Conservation (phyloP, 2,113 vertebrate species). For the Chaetodon auriga region DNA sequence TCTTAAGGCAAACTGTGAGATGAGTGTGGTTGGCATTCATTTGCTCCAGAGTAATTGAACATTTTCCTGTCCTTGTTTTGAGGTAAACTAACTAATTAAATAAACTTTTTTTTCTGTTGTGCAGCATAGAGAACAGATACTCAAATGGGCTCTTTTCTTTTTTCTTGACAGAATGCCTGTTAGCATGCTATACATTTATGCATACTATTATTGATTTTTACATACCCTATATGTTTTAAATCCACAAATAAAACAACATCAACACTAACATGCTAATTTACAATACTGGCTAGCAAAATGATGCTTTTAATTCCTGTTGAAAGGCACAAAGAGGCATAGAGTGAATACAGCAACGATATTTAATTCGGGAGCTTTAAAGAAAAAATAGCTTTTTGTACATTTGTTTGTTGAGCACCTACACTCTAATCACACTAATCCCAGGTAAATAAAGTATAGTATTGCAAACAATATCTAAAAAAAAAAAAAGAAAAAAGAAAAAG, state of each 20-base stretch:
- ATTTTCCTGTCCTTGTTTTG: slow-evolving; percentile 13
- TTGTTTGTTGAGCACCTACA: background rate
- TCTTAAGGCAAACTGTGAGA: background rate
- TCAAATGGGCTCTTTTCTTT: background rate
- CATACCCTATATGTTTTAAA: background rate
- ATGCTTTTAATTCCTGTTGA: background rate
- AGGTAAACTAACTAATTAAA: background rate
- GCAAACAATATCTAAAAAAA: background rate
- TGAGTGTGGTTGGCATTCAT: background rate
- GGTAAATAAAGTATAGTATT: background rate
- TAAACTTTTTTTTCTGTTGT: background rate
- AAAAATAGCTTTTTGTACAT: background rate
- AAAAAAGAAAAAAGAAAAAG: background rate
- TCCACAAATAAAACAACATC: background rate
- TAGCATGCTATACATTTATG: background rate
- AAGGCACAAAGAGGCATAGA: background rate
- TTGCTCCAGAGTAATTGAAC: background rate
- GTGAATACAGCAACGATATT: no score
- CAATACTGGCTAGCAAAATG: background rate
- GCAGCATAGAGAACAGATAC: background rate
- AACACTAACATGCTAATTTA: background rate
- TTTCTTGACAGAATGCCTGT: background rate
- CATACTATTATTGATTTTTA: background rate
- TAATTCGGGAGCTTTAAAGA: no score
- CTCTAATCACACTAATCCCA: background rate